Percentiles rank a stretch among this genome's conserved stretches.
Conservation (phyloP, 2,888 invertebrate species). For the Peribatodes rhomboidaria region DNA sequence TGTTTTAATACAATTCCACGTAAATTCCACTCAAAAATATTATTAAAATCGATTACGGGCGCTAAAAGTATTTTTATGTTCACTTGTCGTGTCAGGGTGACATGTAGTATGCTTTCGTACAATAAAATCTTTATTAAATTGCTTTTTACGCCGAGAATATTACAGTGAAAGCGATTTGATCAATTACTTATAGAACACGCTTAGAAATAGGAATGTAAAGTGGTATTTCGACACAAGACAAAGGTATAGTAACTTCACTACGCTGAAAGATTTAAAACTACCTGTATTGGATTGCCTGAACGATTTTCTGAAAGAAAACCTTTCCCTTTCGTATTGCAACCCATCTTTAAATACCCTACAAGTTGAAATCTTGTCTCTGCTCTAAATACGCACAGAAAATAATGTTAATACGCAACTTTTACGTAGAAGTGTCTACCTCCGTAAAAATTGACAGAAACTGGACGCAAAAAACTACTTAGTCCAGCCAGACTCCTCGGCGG, state of each 20-base stretch:
- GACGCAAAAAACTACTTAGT: too few relatives aligned
- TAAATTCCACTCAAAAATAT: slow-evolving; percentile 44
- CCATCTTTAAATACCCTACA: not conserved
- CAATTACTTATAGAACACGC: slow-evolving; percentile 56
- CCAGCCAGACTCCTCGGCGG: too few relatives aligned
- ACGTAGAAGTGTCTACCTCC: too few relatives aligned
- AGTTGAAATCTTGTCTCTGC: too few relatives aligned
- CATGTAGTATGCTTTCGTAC: slow-evolving; percentile 74
- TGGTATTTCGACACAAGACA: slow-evolving; percentile 49
- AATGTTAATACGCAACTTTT: too few relatives aligned
- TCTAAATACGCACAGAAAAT: too few relatives aligned
- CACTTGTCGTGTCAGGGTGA: slow-evolving; percentile 78
- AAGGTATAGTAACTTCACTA: slow-evolving; percentile 52
- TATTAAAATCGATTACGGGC: slow-evolving; percentile 58
- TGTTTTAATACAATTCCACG: slow-evolving; percentile 39
- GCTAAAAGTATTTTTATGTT: slow-evolving; percentile 70
- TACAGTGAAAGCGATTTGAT: slow-evolving; percentile 72
- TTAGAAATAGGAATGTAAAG: slow-evolving; percentile 51
- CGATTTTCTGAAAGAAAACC: slow-evolving; percentile 13
- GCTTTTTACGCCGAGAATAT: slow-evolving; percentile 51
- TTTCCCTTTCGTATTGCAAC: not conserved
- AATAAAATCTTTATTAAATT: slow-evolving; percentile 73
- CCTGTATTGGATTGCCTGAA: not conserved
- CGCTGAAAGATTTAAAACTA: slow-evolving; percentile 15
- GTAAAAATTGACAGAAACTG: too few relatives aligned